phyloP scores from a whole-genome alignment of 2,113 vertebrate species.

The Dasypus novemcinctus region DNA sequence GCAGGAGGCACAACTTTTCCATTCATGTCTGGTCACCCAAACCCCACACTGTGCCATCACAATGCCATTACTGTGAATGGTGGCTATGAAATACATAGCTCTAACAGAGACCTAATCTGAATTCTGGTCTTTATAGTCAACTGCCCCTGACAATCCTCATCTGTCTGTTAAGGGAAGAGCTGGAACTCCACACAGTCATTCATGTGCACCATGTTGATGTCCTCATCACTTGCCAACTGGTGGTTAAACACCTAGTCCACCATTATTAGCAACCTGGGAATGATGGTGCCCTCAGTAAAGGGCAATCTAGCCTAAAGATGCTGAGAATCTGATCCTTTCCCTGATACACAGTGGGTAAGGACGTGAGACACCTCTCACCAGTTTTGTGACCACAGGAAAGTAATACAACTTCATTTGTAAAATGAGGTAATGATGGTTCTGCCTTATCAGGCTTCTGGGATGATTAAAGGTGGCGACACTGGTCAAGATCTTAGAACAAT shows the following conservation, averaged over 20 bases:
- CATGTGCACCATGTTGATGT: no score
- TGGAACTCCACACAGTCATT: not conserved
- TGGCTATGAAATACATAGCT: not conserved
- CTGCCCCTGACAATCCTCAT: not conserved
- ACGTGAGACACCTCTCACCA: not conserved
- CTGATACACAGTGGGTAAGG: rapidly evolving
- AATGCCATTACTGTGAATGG: no score
- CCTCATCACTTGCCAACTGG: no score
- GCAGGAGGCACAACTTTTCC: no score
- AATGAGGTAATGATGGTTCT: no score
- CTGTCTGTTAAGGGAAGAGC: rapidly evolving
- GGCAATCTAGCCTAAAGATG: not conserved
- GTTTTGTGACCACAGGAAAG: not conserved
- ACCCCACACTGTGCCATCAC: no score
- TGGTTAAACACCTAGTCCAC: no score
- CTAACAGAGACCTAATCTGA: not conserved
- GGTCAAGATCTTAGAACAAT: not conserved
- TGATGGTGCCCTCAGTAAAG: no score
- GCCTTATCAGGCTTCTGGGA: not conserved
- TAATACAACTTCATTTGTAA: not conserved
- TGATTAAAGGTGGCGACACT: not conserved
- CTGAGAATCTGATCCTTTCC: not conserved
- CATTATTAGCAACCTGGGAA: not conserved
- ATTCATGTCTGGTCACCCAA: no score
- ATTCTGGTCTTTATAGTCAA: no score